Conservation (phyloP, 2,888 invertebrate genomes). For the Heteromurus nitidus region DNA sequence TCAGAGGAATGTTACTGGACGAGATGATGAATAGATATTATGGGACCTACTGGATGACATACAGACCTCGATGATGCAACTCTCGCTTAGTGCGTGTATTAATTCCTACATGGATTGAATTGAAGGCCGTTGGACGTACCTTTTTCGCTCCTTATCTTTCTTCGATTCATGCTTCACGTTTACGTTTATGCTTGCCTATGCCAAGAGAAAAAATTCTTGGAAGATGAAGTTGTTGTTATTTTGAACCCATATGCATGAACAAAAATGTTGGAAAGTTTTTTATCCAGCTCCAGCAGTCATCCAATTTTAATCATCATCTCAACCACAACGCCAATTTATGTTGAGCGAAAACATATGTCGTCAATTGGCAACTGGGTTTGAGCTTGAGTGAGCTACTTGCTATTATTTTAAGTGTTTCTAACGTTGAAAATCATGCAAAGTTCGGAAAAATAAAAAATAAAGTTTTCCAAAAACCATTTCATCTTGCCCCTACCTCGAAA, state of each 20-base stretch:
- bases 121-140: conserved; percentile 4
- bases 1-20: neutral
- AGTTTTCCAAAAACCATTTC: neutral
- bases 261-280: neutral
- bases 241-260: too few species aligned
- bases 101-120: too few species aligned
- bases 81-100: neutral
- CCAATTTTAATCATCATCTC: neutral
- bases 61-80: neutral
- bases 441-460: neutral
- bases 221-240: neutral
- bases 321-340: neutral
- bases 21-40: neutral
- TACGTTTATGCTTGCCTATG: neutral
- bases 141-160: conserved; percentile 4
- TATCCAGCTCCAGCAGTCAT: neutral
- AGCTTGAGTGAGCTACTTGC: too few species aligned
- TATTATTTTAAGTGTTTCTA: neutral
- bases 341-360: conserved; percentile 1
- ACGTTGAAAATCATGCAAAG: neutral
- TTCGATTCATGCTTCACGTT: neutral
- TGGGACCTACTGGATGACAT: neutral
- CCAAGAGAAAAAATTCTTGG: neutral
- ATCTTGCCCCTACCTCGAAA: too few species aligned
- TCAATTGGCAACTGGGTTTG: neutral